phyloP scores from a whole-genome alignment of 1,140 invertebrate genomes.

The Ceratina japonica region DNA sequence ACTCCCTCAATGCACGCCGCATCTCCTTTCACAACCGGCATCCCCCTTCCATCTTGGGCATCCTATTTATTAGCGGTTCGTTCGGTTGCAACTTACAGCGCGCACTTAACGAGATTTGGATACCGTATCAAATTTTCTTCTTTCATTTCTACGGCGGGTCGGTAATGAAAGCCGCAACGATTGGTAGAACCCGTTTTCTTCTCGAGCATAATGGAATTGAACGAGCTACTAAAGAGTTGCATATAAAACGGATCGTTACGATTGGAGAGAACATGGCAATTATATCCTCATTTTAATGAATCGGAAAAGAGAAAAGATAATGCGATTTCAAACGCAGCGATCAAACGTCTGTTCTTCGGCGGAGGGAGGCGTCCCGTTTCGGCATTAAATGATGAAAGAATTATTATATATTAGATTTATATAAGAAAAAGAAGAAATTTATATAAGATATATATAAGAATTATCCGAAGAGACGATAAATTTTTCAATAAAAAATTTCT shows the following conservation, averaged over 20 bases:
- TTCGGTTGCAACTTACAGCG: not conserved
- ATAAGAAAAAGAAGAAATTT: too few species aligned
- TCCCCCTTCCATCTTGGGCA: not conserved
- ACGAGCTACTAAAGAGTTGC: conserved; percentile 9
- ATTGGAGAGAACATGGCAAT: not conserved
- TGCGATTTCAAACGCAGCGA: not conserved
- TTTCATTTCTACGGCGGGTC: not conserved
- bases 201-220: not conserved
- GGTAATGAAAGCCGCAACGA: not conserved
- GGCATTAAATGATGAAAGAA: too few species aligned
- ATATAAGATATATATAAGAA: too few species aligned
- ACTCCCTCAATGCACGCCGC: not conserved
- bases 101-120: not conserved
- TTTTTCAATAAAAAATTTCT: too few species aligned
- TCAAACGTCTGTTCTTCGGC: too few species aligned
- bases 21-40: not conserved
- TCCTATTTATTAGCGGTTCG: conserved; percentile 5
- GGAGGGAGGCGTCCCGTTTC: too few species aligned
- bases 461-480: too few species aligned
- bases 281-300: not conserved
- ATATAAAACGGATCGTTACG: conserved; percentile 17
- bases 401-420: too few species aligned
- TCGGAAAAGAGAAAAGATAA: not conserved
- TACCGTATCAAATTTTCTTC: conserved; percentile 2
- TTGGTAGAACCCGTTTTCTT: conserved; percentile 2